A percentile compares a stretch with the other conserved stretches of the same genome.
Evolutionary conservation across 1,140 invertebrate genomes (phyloP).

Genomic region (Drosophila tropicalis): DNA sequence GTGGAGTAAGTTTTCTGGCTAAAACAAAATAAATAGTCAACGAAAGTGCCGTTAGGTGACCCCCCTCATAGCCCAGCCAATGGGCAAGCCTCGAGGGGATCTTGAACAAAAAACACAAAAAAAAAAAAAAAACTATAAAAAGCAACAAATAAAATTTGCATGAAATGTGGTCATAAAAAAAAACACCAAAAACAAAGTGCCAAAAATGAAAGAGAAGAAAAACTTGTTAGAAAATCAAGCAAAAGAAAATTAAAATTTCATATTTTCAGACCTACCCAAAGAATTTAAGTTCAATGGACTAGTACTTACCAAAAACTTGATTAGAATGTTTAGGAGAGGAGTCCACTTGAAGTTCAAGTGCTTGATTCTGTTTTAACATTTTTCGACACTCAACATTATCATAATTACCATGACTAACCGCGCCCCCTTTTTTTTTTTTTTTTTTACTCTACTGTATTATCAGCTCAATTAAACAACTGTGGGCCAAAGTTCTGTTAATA

Average conservation of each 20-base stretch:
- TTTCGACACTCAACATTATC: conserved; percentile 11
- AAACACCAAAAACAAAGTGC: not conserved
- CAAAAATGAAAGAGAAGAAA: conserved; percentile 28
- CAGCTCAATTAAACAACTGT: not conserved
- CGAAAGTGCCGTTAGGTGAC: conserved; percentile 62
- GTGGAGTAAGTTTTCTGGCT: conserved; percentile 52
- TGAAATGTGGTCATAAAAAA: conserved; percentile 42
- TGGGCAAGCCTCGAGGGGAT: conserved; percentile 39
- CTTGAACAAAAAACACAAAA: not conserved
- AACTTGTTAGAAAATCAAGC: conserved; percentile 3
- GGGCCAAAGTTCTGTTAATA: conserved; percentile 14
- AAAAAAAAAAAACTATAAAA: not conserved
- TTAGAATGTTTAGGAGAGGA: not conserved
- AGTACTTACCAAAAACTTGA: conserved; percentile 1
- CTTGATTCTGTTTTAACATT: conserved; percentile 7
- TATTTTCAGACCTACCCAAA: conserved; percentile 43
- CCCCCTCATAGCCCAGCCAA: conserved; percentile 16
- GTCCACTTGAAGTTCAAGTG: conserved; percentile 9
- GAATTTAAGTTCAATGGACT: conserved; percentile 24
- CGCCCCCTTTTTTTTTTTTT: not conserved
- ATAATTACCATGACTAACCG: conserved; percentile 21
- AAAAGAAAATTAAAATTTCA: conserved; percentile 29
- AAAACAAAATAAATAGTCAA: conserved; percentile 36
- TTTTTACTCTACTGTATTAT: not conserved
- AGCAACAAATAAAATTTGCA: conserved; percentile 42